phyloP scores from a whole-genome alignment of 64 coral and sea anemone species.

The Platygyra sinensis region DNA sequence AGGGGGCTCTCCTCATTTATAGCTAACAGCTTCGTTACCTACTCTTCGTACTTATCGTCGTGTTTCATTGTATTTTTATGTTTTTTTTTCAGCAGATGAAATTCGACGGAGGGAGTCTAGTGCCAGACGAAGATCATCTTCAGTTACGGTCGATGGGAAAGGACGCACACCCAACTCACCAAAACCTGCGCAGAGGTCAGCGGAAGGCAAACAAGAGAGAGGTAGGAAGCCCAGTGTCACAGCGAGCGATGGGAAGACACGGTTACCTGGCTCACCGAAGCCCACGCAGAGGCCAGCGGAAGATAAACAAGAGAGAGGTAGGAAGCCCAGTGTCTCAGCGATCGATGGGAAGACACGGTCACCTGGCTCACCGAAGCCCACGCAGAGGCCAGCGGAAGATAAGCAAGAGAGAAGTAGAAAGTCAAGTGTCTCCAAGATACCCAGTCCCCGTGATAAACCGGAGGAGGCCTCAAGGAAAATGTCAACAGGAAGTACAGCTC shows the following conservation, averaged over 20 bases:
- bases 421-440: conserved; percentile 2
- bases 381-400: background rate
- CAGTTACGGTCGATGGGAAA: background rate
- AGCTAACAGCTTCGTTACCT: too few species aligned
- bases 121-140: conserved; percentile 30
- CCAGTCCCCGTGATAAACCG: conserved; percentile 5
- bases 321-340: background rate
- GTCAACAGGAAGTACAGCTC: conserved; percentile 1
- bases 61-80: background rate
- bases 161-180: background rate
- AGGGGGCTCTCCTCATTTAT: too few species aligned
- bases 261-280: conserved; percentile 10
- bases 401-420: conserved; percentile 9
- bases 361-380: background rate
- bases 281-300: background rate
- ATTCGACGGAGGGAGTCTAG: background rate
- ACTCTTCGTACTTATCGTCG: too few species aligned
- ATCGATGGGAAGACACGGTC: background rate
- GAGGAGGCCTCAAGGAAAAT: background rate
- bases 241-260: too few species aligned
- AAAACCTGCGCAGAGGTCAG: background rate
- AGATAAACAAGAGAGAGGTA: conserved; percentile 2
- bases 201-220: conserved; percentile 5
- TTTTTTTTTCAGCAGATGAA: background rate
- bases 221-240: background rate